Evolutionary conservation across 1,140 invertebrate species (phyloP), one percentile per base, ranked within the genome.

Genomic region (Daktulosphaira vitifoliae): DNA sequence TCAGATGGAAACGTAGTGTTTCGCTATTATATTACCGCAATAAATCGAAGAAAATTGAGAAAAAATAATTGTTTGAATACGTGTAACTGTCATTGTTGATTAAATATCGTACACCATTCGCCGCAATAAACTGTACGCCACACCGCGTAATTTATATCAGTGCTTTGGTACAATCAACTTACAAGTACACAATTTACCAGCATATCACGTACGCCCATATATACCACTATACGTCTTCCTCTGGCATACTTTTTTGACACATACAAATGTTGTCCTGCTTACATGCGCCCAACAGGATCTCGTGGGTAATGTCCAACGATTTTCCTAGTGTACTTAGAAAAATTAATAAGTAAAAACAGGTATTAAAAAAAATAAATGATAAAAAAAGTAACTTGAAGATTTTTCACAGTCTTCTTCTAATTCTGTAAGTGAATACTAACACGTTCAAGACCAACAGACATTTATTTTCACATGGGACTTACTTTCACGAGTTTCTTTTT

Each of bases 171-270:
- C 54, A 26, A 59, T 59, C 54, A 22, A n/a, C 37, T 26, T 59
- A 59, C 54, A 59, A 59, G 54, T 59, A 29, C 39, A 59, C 53
- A 56, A 44, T 56, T 56, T 44, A 25, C 54, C 25, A 44, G 42
- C 54, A 26, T 29, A 26, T 59, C 54, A 59, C 54, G 54, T 59
- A 59, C 54, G 13, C 23, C 38, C 54, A 26, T 56, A 56, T 18
- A 56, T 20, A 5, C 5, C 37, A 56, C 22, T 16, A 42, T 54
- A 54, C 16, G 53, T 56, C 53, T 23, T 56, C 53, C 53, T 18
- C 22, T 56, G 53, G 53, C 54, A 26, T 59, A 59, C 22, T 59
- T 59, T 59, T 59, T 44, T 3, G 54, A 59, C 54, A 44, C 54
- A 4, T 44, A 59, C 38, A 26, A 18, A 56, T 56, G 53, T 26